Percentiles rank a stretch among this genome's conserved stretches.
These are phyloP conservation scores for Microcaecilia unicolor DNA, from an alignment of 2,797 vertebrate genomes.

Conservation along the genomic window DNA sequence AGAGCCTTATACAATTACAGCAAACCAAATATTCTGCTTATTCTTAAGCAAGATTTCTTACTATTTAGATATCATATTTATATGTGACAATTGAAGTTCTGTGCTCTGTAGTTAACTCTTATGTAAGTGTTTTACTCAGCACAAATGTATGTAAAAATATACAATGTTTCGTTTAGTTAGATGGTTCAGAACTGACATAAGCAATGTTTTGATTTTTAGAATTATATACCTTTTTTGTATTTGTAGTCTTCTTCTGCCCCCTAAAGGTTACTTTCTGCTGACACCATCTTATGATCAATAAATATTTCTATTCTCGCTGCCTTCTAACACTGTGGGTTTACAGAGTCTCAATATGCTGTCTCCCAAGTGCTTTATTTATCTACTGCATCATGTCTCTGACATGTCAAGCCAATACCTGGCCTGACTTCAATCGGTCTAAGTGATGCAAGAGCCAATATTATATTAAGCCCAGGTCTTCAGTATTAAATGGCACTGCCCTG, in stretches of 20 bases:
- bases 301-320: constrained; percentile 14
- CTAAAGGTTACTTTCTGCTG: constrained; percentile 78
- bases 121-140: not conserved
- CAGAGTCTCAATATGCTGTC: constrained; percentile 49
- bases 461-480: constrained; percentile 37
- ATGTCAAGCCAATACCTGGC: constrained; percentile 58
- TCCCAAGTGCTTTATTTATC: constrained; percentile 72
- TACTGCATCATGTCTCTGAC: constrained; percentile 55
- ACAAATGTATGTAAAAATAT: constrained; percentile 12
- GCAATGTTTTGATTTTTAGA: constrained; percentile 1
- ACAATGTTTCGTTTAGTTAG: constrained; percentile 13
- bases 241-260: constrained; percentile 95
- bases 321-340: constrained; percentile 48
- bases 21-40: too few relatives aligned
- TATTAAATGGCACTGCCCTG: constrained; percentile 21
- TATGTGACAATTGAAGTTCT: constrained; percentile 10
- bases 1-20: too few relatives aligned
- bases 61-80: too few relatives aligned
- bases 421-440: constrained; percentile 54
- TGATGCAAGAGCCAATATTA: constrained; percentile 41
- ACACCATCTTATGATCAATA: constrained; percentile 21
- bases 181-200: constrained; percentile 14
- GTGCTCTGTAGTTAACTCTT: not conserved
- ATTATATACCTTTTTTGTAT: constrained; percentile 41
- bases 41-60: too few relatives aligned